Base-by-base conservation (phyloP, 2,113 vertebrate genomes). In the Ariopsis seemanni region DNA sequence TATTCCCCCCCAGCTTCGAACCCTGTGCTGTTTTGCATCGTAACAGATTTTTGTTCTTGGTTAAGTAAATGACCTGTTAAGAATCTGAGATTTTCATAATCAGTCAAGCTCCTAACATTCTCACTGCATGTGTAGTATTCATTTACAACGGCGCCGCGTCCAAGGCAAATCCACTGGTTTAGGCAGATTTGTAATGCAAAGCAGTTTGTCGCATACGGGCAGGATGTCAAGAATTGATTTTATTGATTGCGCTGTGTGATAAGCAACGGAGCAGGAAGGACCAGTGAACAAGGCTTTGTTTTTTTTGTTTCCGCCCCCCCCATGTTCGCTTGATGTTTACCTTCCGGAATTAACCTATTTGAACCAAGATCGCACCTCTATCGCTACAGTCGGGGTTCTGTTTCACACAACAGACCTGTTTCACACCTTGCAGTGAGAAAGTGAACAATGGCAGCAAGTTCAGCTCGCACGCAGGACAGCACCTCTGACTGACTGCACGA, bases 121-220 rank as follows among this genome's bases (percentile, higher is more conserved):
- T 50, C 8, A 9, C 42, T 52, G 52, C 74, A 52, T 55, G 52
- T 5, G 7, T 27, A 50, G 80, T 50, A 9, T 72, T 57, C 42
- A 12, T 83, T 58, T 48, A 7, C 34, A 22, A 34, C 27, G 84
- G 50, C 69, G 60, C 0, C 58, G 85, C 14, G 62, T 89, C 92
- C 87, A 88, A 92, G 80, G 90, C 91, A 92, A 90, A 93, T 89
- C 18, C 77, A 15, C n/a, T 17, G 18, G 12, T 14, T 34, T 83
- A 34, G 75, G 78, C 63, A 67, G 85, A 89, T 91, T 89, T 92
- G 87, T 88, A 90, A 93, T 94, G 92, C 92, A 94, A 95, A 94
- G 57, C 55, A 63, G 74, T 75, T 88, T 63, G 78, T 87, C 88
- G 86, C 62, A 82, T 71, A n/a, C 5, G 2, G 91, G 83, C 86